Evolutionary conservation across 2,888 invertebrate genomes (phyloP).

Genomic region (Boloria euphrosyne): DNA sequence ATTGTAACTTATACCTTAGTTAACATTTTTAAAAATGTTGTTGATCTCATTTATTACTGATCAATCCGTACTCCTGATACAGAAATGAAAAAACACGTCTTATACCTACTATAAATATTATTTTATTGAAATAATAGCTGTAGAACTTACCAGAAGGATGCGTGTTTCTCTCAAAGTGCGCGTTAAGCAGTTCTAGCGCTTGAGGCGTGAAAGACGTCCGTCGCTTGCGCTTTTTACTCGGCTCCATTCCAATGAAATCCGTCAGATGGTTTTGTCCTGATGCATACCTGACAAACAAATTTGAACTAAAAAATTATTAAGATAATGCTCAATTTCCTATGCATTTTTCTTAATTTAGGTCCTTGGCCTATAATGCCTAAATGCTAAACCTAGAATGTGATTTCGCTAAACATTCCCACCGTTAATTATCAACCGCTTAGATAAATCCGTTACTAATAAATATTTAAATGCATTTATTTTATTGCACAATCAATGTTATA

Average conservation of each 20-base stretch:
- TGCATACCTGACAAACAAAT: conserved; percentile 87
- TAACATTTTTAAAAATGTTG: too few relatives aligned
- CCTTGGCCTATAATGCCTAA: conserved; percentile 18
- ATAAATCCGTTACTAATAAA: background rate
- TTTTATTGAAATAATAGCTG: background rate
- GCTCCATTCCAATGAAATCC: conserved; percentile 97
- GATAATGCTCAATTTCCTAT: background rate
- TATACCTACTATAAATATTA: too few relatives aligned
- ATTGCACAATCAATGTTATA: background rate
- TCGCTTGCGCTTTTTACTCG: conserved; percentile 97
- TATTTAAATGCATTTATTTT: background rate
- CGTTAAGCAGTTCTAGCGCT: conserved; percentile 95
- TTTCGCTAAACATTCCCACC: conserved; percentile 16
- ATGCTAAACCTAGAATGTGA: conserved; percentile 18
- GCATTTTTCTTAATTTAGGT: too few relatives aligned
- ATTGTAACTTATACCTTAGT: too few relatives aligned
- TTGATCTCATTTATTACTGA: too few relatives aligned
- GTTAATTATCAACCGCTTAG: conserved; percentile 14
- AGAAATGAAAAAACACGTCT: too few relatives aligned
- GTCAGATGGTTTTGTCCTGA: conserved; percentile 96
- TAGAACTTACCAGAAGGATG: conserved; percentile 94
- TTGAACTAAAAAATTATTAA: conserved; percentile 36
- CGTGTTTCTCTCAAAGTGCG: conserved; percentile 97
- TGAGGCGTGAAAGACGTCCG: conserved; percentile 98
- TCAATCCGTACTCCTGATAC: too few relatives aligned